Evolutionary conservation across 2,888 invertebrate genomes (phyloP).

Genomic region (Drosophila mulleri): DNA sequence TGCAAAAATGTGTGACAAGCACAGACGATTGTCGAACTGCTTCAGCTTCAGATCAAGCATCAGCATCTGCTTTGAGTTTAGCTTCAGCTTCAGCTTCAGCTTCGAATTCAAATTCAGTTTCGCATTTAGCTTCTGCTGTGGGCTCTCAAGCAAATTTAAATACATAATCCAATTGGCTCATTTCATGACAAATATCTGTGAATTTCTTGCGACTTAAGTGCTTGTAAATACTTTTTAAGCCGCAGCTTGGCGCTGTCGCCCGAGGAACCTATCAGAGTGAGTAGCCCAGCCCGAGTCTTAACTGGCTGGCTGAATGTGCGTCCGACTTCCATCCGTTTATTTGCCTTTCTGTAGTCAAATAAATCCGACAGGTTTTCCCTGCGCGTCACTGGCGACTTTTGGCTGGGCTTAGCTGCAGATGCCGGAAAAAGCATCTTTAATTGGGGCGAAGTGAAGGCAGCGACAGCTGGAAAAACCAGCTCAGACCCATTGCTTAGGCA

Average conservation of each 20-base stretch:
- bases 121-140: conserved; percentile 5
- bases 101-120: neutral
- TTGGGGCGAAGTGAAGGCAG: neutral
- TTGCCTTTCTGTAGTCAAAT: conserved; percentile 1
- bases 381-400: conserved; percentile 1
- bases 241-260: conserved; percentile 1
- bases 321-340: neutral
- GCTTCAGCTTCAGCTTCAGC: neutral
- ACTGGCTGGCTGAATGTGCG: neutral
- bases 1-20: conserved; percentile 1
- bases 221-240: conserved; percentile 17
- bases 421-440: neutral
- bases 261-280: neutral
- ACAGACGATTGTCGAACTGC: neutral
- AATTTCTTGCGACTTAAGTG: conserved; percentile 6
- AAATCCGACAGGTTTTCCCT: conserved; percentile 4
- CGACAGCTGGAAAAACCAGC: neutral
- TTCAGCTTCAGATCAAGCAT: neutral
- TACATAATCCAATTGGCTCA: conserved; percentile 10
- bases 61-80: neutral
- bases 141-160: conserved; percentile 1
- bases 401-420: conserved; percentile 1
- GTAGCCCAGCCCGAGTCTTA: neutral
- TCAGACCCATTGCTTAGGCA: neutral
- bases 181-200: conserved; percentile 6